A percentile compares a stretch with the other conserved stretches of the same genome.
Conservation (phyloP, 2,113 vertebrate genomes). For the Callospermophilus lateralis region DNA sequence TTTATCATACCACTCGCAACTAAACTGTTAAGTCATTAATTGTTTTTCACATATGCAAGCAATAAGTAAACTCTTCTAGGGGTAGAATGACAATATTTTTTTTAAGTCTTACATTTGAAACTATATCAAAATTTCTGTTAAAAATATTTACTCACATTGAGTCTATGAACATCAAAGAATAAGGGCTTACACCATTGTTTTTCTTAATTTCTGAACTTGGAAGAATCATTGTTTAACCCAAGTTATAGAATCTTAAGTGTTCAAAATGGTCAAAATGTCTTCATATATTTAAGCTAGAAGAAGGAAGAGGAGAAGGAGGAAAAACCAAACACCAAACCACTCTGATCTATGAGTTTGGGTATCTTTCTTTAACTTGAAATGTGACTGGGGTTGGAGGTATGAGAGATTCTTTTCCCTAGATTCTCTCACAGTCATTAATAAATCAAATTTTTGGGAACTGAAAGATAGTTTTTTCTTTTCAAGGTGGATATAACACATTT, state of each 20-base stretch:
- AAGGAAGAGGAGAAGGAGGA: background rate
- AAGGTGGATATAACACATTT: background rate
- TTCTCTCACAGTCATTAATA: background rate
- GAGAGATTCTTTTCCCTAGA: background rate
- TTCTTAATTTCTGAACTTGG: constrained; percentile 48
- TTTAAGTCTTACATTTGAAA: constrained; percentile 7
- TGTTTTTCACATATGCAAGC: constrained; percentile 28
- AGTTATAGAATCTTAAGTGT: background rate
- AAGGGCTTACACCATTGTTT: background rate
- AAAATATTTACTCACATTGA: background rate
- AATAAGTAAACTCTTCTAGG: background rate
- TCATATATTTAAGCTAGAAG: background rate
- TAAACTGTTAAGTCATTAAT: background rate
- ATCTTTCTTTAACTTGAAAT: constrained; percentile 11
- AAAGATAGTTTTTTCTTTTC: constrained; percentile 5
- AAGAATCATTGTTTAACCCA: constrained; percentile 1
- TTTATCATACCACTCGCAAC: background rate
- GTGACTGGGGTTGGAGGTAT: background rate
- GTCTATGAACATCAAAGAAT: background rate
- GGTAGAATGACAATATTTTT: background rate
- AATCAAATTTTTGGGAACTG: constrained; percentile 24
- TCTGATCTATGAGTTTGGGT: background rate
- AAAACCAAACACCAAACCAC: background rate
- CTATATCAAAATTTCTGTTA: background rate
- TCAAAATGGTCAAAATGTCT: constrained; percentile 37